Percentiles rank a stretch among this genome's conserved stretches.
These are phyloP conservation scores for Melieria crassipennis DNA, from an alignment of 2,888 invertebrate species.

Conservation along the genomic window DNA sequence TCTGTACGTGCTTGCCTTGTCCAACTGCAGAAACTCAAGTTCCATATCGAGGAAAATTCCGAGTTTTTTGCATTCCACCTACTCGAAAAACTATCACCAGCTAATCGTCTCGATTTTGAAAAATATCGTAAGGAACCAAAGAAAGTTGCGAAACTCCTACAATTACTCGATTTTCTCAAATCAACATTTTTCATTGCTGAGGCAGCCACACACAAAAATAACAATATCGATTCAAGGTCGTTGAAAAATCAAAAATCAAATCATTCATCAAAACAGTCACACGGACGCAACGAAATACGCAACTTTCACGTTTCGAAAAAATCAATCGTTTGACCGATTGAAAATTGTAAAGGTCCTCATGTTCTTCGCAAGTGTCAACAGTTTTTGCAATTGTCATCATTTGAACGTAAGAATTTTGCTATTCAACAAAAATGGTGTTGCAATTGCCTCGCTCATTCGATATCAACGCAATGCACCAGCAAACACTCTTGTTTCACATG, in stretches of 20 bases:
- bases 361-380: constrained; percentile 28
- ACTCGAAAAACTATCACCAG: constrained; percentile 16
- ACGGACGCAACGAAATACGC: constrained; percentile 12
- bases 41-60: no score
- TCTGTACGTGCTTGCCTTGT: no score
- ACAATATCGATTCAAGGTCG: not conserved
- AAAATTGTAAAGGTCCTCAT: constrained; percentile 16
- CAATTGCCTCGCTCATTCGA: constrained; percentile 22
- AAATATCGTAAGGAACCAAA: constrained; percentile 26
- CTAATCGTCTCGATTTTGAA: constrained; percentile 17
- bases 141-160: constrained; percentile 4
- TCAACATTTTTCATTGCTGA: constrained; percentile 28
- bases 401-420: constrained; percentile 20
- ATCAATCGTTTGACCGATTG: constrained; percentile 27
- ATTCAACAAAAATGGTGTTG: constrained; percentile 6
- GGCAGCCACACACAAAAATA: constrained; percentile 11
- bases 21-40: no score
- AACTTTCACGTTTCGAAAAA: constrained; percentile 30
- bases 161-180: constrained; percentile 25
- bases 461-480: constrained; percentile 20
- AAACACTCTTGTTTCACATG: constrained; percentile 21
- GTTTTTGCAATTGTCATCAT: constrained; percentile 29
- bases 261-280: not conserved
- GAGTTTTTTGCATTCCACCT: not conserved
- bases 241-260: constrained; percentile 1